A percentile compares a stretch with the other conserved stretches of the same genome.
These are phyloP conservation scores for Ambastaia sidthimunki DNA, from an alignment of 2,797 vertebrate genomes.

Conservation along the genomic window DNA sequence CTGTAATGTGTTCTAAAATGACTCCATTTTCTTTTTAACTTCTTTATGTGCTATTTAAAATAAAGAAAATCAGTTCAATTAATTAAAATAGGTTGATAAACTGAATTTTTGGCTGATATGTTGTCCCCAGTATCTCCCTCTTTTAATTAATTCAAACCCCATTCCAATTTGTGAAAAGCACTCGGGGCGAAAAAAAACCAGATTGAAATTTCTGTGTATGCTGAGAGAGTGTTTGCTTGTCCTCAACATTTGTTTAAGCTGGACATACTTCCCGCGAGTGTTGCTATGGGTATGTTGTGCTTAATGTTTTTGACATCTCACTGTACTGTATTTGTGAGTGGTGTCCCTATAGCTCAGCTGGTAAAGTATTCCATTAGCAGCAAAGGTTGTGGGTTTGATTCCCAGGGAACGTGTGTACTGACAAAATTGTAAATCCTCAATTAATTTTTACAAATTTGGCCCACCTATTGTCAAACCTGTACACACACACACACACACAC, in stretches of 20 bases:
- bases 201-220: constrained; percentile 10
- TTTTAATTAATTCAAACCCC: constrained; percentile 68
- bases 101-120: not conserved
- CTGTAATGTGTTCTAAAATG: not conserved
- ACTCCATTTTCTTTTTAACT: not conserved
- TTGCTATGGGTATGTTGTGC: too few species aligned
- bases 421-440: too few species aligned
- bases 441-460: too few species aligned
- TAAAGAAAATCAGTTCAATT: not conserved
- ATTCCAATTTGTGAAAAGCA: constrained; percentile 66
- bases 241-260: too few species aligned
- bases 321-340: too few species aligned
- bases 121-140: constrained; percentile 47
- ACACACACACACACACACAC: not conserved
- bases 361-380: too few species aligned
- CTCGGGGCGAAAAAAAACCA: constrained; percentile 60
- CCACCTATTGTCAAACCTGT: too few species aligned
- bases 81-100: not conserved
- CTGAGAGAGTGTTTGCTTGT: constrained; percentile 6
- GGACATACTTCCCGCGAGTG: too few species aligned
- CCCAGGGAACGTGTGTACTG: too few species aligned
- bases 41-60: not conserved
- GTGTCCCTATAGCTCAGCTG: too few species aligned
- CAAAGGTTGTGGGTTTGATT: too few species aligned
- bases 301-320: too few species aligned